A percentile compares a stretch with the other conserved stretches of the same genome.
Evolutionary conservation across 2,113 vertebrate species (phyloP).

Genomic region (Empidonax alnorum): DNA sequence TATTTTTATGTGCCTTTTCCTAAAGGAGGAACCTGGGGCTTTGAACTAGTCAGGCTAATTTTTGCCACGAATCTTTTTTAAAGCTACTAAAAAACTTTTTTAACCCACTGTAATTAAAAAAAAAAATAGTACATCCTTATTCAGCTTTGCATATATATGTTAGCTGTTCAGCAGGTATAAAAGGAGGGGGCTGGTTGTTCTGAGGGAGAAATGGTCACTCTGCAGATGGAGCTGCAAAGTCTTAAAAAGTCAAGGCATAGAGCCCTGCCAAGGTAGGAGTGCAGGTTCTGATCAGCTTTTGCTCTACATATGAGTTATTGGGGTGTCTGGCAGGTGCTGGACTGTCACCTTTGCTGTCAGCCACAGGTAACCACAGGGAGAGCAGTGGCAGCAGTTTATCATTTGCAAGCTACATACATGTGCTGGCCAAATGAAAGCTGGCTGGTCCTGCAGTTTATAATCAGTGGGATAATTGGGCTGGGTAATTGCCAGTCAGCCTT

Average conservation of each 20-base stretch:
- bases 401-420: rapidly evolving
- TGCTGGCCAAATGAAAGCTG: background rate
- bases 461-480: constrained; percentile 1
- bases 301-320: rapidly evolving
- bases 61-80: background rate
- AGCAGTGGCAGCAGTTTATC: background rate
- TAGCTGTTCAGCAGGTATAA: background rate
- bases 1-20: constrained; percentile 3
- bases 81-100: background rate
- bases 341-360: background rate
- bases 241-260: background rate
- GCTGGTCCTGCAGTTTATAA: background rate
- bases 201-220: rapidly evolving
- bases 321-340: background rate
- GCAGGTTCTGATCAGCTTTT: background rate
- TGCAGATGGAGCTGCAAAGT: background rate
- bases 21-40: constrained; percentile 4
- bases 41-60: background rate
- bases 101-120: background rate
- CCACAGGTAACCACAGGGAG: background rate
- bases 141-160: background rate
- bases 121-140: background rate
- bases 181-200: background rate
- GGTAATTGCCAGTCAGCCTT: background rate
- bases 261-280: background rate